Base-by-base conservation (phyloP, 2,113 vertebrate species). In the Tonatia bakeri region DNA sequence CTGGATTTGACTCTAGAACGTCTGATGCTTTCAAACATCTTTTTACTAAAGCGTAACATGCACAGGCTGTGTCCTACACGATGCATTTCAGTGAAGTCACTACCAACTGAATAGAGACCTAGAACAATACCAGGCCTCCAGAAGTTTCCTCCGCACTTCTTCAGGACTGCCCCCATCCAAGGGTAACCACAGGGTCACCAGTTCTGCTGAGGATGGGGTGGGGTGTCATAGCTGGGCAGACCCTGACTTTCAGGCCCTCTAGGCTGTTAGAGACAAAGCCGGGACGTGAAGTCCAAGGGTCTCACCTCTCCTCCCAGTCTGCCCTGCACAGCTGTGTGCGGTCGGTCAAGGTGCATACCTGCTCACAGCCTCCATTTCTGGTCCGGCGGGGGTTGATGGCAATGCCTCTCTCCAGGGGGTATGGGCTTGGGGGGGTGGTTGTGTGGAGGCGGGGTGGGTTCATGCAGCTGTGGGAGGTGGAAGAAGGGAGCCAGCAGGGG, bases 271-370 rank as follows among this genome's bases (percentile, higher is more conserved):
- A n/a, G 33, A 76, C 69, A 13, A 15, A 73, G 43, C n/a, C 3
- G 4, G 73, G 50, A 1, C 11, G 0, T 26, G 33, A 17, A 12
- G 26, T 24, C 22, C 1, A 0, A 54, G 50, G 72, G 5, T 50
- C 43, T 81, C 0, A 0, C 9, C 65, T 76, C 40, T 61, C 50
- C 24, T 20, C 26, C 54, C 24, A 17, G 20, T 38, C 14, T 56
- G 36, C 50, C 52, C 50, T 33, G 4, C 54, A 12, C 5, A 38
- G 59, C 72, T 33, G 17, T 75, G 65, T n/a, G 3, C 1, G 4
- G 24, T 6, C 24, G 40, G 16, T 4, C n/a, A 36, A 22, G 50
- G 4, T 6, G 5, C 0, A 1, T 52, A 19, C 33, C 69, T 61
- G 61, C 79, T 43, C 31, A 5, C 70, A 61, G 52, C 52, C n/a